phyloP scores from a whole-genome alignment of 2,113 vertebrate species.

The Salvelinus fontinalis region DNA sequence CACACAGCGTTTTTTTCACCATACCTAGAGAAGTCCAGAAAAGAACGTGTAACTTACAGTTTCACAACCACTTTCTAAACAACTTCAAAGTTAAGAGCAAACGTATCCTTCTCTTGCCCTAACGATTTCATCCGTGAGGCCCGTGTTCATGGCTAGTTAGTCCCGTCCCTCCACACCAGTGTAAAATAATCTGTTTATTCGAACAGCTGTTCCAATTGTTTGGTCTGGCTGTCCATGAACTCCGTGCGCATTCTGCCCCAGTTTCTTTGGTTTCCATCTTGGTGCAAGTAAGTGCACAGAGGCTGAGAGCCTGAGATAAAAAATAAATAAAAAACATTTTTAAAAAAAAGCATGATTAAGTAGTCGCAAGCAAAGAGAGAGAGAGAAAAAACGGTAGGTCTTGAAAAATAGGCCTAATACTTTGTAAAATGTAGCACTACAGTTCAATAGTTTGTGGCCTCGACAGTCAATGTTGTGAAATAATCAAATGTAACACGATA shows the following conservation, averaged over 20 bases:
- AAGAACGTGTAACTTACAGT: neutral
- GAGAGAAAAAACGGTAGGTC: too few species aligned
- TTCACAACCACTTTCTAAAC: neutral
- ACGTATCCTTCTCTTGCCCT: slow-evolving; percentile 57
- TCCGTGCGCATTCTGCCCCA: slow-evolving; percentile 64
- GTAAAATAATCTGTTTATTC: slow-evolving; percentile 49
- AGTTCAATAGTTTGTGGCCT: neutral
- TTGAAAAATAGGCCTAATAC: neutral
- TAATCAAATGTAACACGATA: neutral
- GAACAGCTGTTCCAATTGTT: slow-evolving; percentile 70
- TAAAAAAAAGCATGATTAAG: neutral
- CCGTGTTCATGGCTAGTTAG: slow-evolving; percentile 51
- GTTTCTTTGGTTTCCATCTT: slow-evolving; percentile 24
- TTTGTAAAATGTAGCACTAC: neutral
- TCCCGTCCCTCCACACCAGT: slow-evolving; percentile 60
- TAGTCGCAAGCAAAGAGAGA: neutral
- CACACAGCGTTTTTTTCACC: slow-evolving; percentile 78
- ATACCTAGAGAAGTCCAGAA: slow-evolving; percentile 59
- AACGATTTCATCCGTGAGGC: slow-evolving; percentile 71
- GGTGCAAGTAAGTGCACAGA: neutral
- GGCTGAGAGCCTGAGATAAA: slow-evolving; percentile 19
- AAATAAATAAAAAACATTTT: too few species aligned
- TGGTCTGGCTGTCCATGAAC: slow-evolving; percentile 67
- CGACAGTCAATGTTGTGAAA: neutral
- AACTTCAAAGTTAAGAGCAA: too few species aligned